Evolutionary conservation across 2,113 vertebrate genomes (phyloP).

Genomic region (Dolichallabes microphthalmus): DNA sequence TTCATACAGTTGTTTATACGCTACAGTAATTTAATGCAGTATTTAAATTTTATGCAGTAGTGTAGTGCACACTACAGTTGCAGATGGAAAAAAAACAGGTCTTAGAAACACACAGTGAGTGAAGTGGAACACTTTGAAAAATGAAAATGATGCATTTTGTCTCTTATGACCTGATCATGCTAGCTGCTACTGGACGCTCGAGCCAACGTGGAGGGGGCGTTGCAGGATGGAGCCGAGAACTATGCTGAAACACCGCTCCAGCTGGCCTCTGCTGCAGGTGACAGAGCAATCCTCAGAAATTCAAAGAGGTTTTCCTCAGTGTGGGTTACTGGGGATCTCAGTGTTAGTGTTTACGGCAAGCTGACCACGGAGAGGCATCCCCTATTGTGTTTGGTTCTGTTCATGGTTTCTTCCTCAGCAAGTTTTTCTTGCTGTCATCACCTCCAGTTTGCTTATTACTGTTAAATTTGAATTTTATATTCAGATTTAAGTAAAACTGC

Average conservation of each 20-base stretch:
- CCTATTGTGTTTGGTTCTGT: neutral
- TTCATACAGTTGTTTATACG: neutral
- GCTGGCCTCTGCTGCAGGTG: slow-evolving; percentile 78
- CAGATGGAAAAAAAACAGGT: neutral
- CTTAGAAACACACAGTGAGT: neutral
- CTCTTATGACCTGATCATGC: neutral
- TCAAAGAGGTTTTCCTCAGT: neutral
- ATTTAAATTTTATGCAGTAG: neutral
- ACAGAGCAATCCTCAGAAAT: neutral
- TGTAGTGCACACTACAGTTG: neutral
- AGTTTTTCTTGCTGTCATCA: neutral
- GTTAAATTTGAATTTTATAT: neutral
- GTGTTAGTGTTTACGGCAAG: neutral
- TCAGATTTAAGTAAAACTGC: neutral
- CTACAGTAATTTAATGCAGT: neutral
- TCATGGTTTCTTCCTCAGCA: neutral
- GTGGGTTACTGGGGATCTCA: neutral
- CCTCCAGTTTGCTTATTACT: neutral
- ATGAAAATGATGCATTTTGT: neutral
- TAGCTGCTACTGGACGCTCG: slow-evolving; percentile 75
- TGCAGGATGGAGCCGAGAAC: slow-evolving; percentile 74
- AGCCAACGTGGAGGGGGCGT: slow-evolving; percentile 72
- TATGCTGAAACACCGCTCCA: slow-evolving; percentile 78
- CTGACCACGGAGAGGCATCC: neutral
- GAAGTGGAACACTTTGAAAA: neutral